phyloP scores from a whole-genome alignment of 1,140 invertebrate genomes.

The Papilio glaucus region DNA sequence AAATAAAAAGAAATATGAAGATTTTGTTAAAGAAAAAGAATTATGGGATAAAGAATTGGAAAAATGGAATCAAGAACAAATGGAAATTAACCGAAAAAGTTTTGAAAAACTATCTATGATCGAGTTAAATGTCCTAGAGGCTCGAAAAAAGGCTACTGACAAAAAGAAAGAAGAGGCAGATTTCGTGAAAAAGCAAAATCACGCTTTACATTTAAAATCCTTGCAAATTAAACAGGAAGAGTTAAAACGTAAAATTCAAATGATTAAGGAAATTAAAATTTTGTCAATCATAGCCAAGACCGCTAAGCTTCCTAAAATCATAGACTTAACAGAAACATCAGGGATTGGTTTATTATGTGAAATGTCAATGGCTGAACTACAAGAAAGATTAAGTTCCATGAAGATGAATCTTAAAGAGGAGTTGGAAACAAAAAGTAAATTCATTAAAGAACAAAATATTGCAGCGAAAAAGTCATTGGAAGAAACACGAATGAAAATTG shows the following conservation, averaged over 20 bases:
- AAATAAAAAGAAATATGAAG: conserved; percentile 81
- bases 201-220: conserved; percentile 65
- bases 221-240: conserved; percentile 79
- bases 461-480: conserved; percentile 61
- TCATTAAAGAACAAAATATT: conserved; percentile 62
- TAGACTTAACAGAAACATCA: conserved; percentile 83
- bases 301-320: conserved; percentile 74
- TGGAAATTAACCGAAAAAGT: conserved; percentile 73
- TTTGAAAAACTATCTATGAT: conserved; percentile 79
- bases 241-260: conserved; percentile 74
- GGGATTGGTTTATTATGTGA: conserved; percentile 84
- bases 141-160: conserved; percentile 68
- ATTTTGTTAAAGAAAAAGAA: conserved; percentile 79
- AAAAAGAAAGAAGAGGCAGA: conserved; percentile 78
- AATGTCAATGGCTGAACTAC: conserved; percentile 85
- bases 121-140: conserved; percentile 76
- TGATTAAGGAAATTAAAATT: conserved; percentile 84
- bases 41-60: conserved; percentile 78
- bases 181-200: conserved; percentile 75
- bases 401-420: conserved; percentile 81
- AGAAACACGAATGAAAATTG: conserved; percentile 61
- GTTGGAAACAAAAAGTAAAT: conserved; percentile 74
- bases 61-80: conserved; percentile 75
- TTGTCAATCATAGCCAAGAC: conserved; percentile 75
- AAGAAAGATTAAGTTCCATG: conserved; percentile 78